phyloP scores from a whole-genome alignment of 2,797 vertebrate genomes.

The Prionace glauca region DNA sequence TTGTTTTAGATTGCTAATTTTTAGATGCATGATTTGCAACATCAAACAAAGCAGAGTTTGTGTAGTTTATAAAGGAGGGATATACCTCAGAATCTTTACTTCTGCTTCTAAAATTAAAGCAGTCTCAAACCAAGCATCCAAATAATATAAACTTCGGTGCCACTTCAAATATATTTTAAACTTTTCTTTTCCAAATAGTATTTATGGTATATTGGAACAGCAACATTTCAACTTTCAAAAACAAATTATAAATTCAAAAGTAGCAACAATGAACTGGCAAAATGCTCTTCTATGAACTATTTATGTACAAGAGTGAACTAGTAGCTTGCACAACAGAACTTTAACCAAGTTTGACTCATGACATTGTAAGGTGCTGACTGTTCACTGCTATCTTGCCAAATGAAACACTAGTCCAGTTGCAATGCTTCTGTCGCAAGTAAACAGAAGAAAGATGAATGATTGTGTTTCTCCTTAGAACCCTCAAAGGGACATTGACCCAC shows the following conservation, averaged over 20 bases:
- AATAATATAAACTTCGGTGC: too few relatives aligned
- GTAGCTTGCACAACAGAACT: background rate
- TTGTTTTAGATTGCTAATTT: background rate
- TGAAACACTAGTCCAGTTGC: background rate
- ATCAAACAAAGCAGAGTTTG: background rate
- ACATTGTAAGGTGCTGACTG: background rate
- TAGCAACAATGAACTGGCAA: background rate
- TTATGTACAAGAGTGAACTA: background rate
- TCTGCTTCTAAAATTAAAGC: background rate
- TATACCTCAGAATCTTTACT: background rate
- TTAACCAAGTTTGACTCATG: background rate
- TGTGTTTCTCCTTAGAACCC: background rate
- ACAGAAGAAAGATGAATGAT: background rate
- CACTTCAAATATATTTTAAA: background rate
- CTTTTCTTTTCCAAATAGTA: background rate
- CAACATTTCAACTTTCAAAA: background rate
- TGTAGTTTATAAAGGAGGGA: background rate
- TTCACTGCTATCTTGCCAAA: background rate
- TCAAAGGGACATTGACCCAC: background rate
- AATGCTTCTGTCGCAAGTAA: background rate
- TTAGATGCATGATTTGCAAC: background rate
- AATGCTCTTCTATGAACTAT: background rate
- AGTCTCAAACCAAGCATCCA: background rate
- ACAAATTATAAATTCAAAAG: background rate
- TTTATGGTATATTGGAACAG: background rate